Base-by-base conservation (phyloP, 2,888 invertebrate genomes). In the Eupithecia tripunctaria region DNA sequence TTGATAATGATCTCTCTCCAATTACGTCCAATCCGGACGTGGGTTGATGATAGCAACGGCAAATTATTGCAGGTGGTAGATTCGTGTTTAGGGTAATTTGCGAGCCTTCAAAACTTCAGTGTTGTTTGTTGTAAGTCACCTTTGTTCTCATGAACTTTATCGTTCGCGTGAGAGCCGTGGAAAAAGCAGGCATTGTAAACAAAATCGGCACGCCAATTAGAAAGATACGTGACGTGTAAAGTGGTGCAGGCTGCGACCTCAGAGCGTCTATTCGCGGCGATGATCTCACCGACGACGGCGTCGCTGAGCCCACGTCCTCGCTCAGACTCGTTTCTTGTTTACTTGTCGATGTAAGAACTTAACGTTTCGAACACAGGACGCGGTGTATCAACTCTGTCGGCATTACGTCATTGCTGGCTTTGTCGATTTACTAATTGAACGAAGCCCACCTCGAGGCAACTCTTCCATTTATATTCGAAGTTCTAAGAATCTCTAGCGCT, bases 271-370 rank as follows among this genome's bases (percentile, higher is more conserved):
- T 91, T 91, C 87, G 86, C 86, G 84, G 90, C 91, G 94, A 85
- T 94, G 94, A 94, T 94, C 92, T 94, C 94, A 94, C 86, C 91
- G 56, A 60, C 91, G 56, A 60, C 74, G 56, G 65, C 74, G 51
- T 47, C 74, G 86, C 74, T 82, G 86, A 85, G 87, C 91, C 90
- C 90, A 91, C 93, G 93, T 93, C 93, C 93, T 93, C 84, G 84
- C 82, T 87, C 86, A 93, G 93, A 94, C 94, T 90, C 88, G 94
- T 94, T 94, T 93, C 87, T 88, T 94, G 92, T 94, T 93, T 92
- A 93, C 92, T 92, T 88, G 89, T 80, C 85, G 85, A 88, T 88
- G 87, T 88, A 88, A 88, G 83, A 90, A 89, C 90, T 89, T 89
- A 89, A 89, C 88, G 87, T 87, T 88, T 81, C 82, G 85, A 88